Evolutionary conservation across 1,140 invertebrate species (phyloP).

Genomic region (Achroia grisella): DNA sequence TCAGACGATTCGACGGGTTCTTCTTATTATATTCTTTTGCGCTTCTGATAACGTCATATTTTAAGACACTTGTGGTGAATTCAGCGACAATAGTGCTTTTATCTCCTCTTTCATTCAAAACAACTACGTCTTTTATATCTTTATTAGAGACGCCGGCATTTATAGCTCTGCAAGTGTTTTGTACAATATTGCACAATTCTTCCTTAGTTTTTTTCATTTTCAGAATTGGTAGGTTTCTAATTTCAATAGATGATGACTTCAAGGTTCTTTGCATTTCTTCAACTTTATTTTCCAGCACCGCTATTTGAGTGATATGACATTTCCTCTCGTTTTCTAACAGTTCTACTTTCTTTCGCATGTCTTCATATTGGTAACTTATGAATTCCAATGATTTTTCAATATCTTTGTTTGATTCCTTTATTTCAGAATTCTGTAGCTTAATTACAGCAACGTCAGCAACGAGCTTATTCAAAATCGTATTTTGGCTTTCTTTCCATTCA

Average conservation of each 20-base stretch:
- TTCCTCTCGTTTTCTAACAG: not conserved
- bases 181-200: not conserved
- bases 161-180: not conserved
- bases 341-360: not conserved
- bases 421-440: not conserved
- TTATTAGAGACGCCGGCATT: not conserved
- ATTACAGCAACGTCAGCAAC: not conserved
- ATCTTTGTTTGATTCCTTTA: not conserved
- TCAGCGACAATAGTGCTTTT: not conserved
- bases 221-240: not conserved
- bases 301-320: not conserved
- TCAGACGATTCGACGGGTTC: not conserved
- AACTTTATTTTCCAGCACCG: not conserved
- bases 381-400: not conserved
- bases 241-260: not conserved
- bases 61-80: not conserved
- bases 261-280: not conserved
- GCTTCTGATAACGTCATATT: not conserved
- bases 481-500: not conserved
- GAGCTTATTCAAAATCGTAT: not conserved
- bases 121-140: too few species aligned
- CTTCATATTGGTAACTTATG: not conserved
- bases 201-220: not conserved
- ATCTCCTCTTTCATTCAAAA: not conserved
- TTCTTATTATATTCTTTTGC: not conserved